Conservation (phyloP, 2,888 invertebrate genomes). For the Bembecia ichneumoniformis region DNA sequence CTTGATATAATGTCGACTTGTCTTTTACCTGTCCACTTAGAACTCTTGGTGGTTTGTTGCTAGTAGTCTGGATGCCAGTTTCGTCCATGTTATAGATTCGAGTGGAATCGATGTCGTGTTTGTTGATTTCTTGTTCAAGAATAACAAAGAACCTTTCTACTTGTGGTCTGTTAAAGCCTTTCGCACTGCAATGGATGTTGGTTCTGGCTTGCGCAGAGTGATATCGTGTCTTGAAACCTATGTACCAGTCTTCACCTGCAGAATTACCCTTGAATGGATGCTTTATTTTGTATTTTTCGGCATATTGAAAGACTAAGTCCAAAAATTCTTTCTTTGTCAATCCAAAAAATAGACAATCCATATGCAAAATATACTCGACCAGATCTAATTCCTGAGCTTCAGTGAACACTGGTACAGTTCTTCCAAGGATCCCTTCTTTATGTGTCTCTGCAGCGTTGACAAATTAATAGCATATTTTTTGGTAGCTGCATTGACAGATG, state of each 20-base stretch:
- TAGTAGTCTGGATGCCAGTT: too few species aligned
- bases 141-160: constrained; percentile 9
- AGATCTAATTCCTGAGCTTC: constrained; percentile 7
- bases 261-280: constrained; percentile 1
- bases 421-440: neutral
- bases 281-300: constrained; percentile 1
- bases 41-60: too few species aligned
- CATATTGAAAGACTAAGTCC: constrained; percentile 6
- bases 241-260: neutral
- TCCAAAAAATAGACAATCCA: constrained; percentile 10
- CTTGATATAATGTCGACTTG: constrained; percentile 19
- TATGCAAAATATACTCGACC: constrained; percentile 10
- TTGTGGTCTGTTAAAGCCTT: constrained; percentile 10
- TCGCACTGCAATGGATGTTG: constrained; percentile 10
- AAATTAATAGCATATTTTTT: neutral
- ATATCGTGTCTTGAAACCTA: neutral
- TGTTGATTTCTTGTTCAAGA: constrained; percentile 3
- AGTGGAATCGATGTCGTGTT: too few species aligned
- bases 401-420: too few species aligned
- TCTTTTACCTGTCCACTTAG: constrained; percentile 15
- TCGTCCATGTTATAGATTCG: too few species aligned
- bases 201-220: too few species aligned
- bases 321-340: constrained; percentile 8
- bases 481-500: neutral
- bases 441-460: neutral